Evolutionary conservation across 1,140 invertebrate genomes (phyloP), one percentile per base, ranked within the genome.

Genomic region (Apis laboriosa): DNA sequence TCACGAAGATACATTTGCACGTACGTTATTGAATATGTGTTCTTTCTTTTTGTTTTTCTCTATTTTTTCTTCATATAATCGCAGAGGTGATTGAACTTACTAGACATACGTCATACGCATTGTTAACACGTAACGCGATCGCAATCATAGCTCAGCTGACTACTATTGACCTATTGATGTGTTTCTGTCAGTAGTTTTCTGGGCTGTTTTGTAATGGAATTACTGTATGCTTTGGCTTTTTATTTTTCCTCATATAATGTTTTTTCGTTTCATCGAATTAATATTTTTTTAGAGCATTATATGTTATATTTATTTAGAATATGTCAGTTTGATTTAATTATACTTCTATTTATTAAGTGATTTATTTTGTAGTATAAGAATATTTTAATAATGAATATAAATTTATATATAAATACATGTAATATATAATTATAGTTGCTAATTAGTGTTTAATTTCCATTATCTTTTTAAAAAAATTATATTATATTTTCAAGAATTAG

Each of bases 51-150:
- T n/a, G 1, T 61, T 28, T 2, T 17, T 9, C 3, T 13, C 24
- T 56, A 43, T 58, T 70, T 21, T 49, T 53, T 74, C 15, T 5
- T 2, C n/a, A 17, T 55, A 71, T 53, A 74, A 80, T 55, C 53
- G 75, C 63, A 55, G 85, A 83, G 86, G 85, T 87, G 85, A 87
- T 51, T 86, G 85, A 87, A 87, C 86, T 73, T 75, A 43, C 64
- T 63, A 21, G 28, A 13, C 64, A 49, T 77, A 76, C 85, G 75
- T 86, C 80, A 86, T 68, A 76, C 60, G 72, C 64, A 78, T 70
- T 77, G 84, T 75, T 71, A 72, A 77, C 49, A 75, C 63, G 84
- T 64, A 85, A 79, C 76, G 71, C 64, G 75, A 56, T 77, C 72
- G 83, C 72, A 61, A 82, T 82, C 80, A 66, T 77, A 77, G 80